Evolutionary conservation across 2,888 invertebrate species (phyloP).

Genomic region (Theretra japonica): DNA sequence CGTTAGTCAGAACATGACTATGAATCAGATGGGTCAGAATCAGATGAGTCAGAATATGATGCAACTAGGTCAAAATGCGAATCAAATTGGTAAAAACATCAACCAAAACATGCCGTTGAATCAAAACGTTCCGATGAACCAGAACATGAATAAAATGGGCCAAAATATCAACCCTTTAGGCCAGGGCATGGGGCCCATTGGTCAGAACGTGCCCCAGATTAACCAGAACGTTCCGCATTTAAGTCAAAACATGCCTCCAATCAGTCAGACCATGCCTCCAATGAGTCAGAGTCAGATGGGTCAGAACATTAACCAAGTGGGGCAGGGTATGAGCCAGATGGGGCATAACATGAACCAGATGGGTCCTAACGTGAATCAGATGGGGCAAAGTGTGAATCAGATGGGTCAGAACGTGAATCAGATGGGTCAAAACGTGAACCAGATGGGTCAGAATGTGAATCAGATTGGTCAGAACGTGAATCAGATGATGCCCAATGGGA

Average conservation of each 20-base stretch:
- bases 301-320: conserved; percentile 37
- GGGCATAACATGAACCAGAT: conserved; percentile 46
- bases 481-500: conserved; percentile 67
- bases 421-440: conserved; percentile 49
- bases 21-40: conserved; percentile 48
- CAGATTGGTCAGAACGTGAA: conserved; percentile 49
- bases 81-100: conserved; percentile 36
- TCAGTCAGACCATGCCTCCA: conserved; percentile 38
- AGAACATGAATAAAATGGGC: conserved; percentile 33
- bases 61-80: conserved; percentile 42
- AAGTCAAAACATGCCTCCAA: conserved; percentile 34
- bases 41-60: conserved; percentile 35
- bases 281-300: conserved; percentile 44
- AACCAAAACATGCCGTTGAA: conserved; percentile 37
- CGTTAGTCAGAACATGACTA: conserved; percentile 48
- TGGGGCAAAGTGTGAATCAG: conserved; percentile 50
- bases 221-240: conserved; percentile 42
- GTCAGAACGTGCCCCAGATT: conserved; percentile 35
- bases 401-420: conserved; percentile 51
- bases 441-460: conserved; percentile 49
- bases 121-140: conserved; percentile 46
- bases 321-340: conserved; percentile 40
- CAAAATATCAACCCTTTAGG: conserved; percentile 36
- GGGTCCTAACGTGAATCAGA: conserved; percentile 47
- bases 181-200: conserved; percentile 31